phyloP scores from a whole-genome alignment of 2,888 invertebrate species.

The Bombyx huttoni region DNA sequence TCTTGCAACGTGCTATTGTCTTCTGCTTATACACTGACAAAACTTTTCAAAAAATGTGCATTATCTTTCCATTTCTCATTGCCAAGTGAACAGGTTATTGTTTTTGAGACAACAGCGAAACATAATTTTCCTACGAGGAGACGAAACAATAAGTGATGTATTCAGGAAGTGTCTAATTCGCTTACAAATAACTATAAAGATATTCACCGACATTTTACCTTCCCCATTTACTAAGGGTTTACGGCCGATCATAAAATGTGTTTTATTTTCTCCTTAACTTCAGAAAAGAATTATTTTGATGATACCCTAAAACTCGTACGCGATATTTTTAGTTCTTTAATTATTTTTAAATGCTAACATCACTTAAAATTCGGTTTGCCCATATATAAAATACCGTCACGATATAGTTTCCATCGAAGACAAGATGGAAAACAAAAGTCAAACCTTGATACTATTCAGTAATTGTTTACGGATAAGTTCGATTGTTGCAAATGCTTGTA shows the following conservation, averaged over 20 bases:
- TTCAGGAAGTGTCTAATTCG: background rate
- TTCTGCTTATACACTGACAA: background rate
- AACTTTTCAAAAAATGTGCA: constrained; percentile 2
- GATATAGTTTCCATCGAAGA: background rate
- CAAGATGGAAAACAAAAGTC: background rate
- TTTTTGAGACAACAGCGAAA: constrained; percentile 12
- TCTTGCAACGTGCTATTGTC: constrained; percentile 3
- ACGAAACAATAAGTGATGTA: background rate
- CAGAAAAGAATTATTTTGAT: too few species aligned
- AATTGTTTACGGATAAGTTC: background rate
- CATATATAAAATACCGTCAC: too few species aligned
- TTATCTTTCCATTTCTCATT: constrained; percentile 11
- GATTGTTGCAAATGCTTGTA: background rate
- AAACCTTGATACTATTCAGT: background rate
- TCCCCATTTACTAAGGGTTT: background rate
- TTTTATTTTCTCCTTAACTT: background rate
- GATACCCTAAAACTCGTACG: too few species aligned
- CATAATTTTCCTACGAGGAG: constrained; percentile 5
- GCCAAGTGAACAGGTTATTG: constrained; percentile 15
- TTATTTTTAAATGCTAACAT: too few species aligned
- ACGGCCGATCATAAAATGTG: background rate
- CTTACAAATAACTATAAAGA: background rate
- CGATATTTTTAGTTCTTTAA: too few species aligned
- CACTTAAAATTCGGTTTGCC: too few species aligned
- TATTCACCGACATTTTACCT: background rate